phyloP scores from a whole-genome alignment of 2,888 invertebrate genomes.

The Acrobasis consociella region DNA sequence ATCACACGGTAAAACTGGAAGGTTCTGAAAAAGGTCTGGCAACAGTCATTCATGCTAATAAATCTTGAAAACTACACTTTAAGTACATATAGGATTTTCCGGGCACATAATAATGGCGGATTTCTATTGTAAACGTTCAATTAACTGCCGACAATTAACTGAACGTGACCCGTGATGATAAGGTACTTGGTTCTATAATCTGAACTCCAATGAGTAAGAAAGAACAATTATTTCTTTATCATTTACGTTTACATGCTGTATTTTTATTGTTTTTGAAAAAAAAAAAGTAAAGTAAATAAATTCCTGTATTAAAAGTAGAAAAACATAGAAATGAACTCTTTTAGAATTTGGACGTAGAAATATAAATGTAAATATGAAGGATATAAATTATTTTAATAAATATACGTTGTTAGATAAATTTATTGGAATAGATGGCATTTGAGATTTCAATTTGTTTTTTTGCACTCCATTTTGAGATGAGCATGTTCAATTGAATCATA shows the following conservation, averaged over 20 bases:
- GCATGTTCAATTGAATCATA: too few species aligned
- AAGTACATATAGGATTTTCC: constrained; percentile 5
- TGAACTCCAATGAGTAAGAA: neutral
- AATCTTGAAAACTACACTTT: constrained; percentile 4
- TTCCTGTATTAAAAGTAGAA: too few species aligned
- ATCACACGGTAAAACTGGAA: neutral
- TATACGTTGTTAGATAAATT: too few species aligned
- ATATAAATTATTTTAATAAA: too few species aligned
- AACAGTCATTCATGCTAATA: neutral
- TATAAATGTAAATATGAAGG: too few species aligned
- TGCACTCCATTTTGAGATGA: too few species aligned
- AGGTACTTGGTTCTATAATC: constrained; percentile 6
- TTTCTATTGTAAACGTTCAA: constrained; percentile 18
- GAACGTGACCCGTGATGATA: constrained; percentile 19
- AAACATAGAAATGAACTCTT: neutral
- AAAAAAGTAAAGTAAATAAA: too few species aligned
- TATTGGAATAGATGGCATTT: too few species aligned
- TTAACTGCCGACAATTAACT: constrained; percentile 9
- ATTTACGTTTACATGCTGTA: neutral
- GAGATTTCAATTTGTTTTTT: too few species aligned
- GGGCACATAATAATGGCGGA: constrained; percentile 4
- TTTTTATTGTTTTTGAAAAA: too few species aligned
- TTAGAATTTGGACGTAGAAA: too few species aligned
- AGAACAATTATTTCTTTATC: neutral
- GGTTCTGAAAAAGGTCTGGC: neutral